phyloP scores from a whole-genome alignment of 2,888 invertebrate species.

The Noctua janthina region DNA sequence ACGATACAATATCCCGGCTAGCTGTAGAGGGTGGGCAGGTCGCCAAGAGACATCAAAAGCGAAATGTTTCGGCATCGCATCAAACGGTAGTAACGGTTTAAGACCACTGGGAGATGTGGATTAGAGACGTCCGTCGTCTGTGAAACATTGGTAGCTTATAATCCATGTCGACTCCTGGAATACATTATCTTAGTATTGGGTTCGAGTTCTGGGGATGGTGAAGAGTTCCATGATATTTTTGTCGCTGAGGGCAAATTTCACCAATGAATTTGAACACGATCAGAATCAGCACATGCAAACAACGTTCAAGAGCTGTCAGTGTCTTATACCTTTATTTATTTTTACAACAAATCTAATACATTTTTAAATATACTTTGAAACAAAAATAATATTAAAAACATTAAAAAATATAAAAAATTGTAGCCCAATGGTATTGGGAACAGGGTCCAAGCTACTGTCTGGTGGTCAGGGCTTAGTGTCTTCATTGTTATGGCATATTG shows the following conservation, averaged over 20 bases:
- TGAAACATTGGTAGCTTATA: background rate
- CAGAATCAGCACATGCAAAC: background rate
- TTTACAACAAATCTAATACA: no score
- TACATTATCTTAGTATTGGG: background rate
- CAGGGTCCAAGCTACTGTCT: no score
- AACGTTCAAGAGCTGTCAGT: no score
- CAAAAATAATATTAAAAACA: no score
- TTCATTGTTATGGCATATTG: no score
- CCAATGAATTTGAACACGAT: background rate
- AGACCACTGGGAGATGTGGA: constrained; percentile 8
- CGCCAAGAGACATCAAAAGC: constrained; percentile 53
- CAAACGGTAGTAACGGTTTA: constrained; percentile 16
- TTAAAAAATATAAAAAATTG: no score
- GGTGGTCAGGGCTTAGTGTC: no score
- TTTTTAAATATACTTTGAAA: no score
- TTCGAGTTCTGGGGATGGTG: background rate
- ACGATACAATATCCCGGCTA: constrained; percentile 18
- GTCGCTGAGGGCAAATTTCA: background rate
- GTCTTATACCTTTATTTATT: no score
- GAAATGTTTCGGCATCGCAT: constrained; percentile 27
- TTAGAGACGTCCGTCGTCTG: background rate
- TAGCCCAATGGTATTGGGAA: no score
- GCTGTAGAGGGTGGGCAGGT: constrained; percentile 28
- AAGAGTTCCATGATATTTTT: background rate
- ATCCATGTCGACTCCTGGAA: background rate